Evolutionary conservation across 1,140 invertebrate genomes (phyloP), one percentile per base, ranked within the genome.

Genomic region (Cydia amplana): DNA sequence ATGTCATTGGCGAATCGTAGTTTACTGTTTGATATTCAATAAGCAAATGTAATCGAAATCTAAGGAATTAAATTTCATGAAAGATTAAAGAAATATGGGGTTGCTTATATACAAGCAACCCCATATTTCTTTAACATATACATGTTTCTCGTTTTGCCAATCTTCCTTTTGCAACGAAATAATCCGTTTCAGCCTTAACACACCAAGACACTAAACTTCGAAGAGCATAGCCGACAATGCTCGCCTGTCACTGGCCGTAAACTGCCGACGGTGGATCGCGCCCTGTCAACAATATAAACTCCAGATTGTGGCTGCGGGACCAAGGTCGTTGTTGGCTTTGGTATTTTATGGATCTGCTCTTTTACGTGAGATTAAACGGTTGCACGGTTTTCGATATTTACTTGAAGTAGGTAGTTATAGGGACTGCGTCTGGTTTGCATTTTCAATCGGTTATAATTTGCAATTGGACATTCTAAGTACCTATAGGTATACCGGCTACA

Each of bases 271-370:
- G 51, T 75, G 72, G 72, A 77, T 72, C 78, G 78, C 78, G 74
- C 82, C 43, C 81, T 82, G 83, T 83, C 80, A 84, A 84, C 84
- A 83, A 80, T 83, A 84, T 83, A 81, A 83, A 83, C 77, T 79
- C 74, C 75, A 79, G 81, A 78, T 78, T 76, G 77, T 73, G 72
- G 51, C 70, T 65, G 12, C 78, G 74, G 77, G 70, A 75, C 67
- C 74, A 77, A 76, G 60, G 64, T 46, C 67, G 64, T 65, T 51
- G 49, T 51, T 51, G 16, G 64, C 25, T 65, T 65, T 16, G 36
- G 64, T 65, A 65, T 65, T 65, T 65, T 65, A 65, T 32, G 64
- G 64, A 28, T 64, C 20, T 64, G 28, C 23, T 16, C 64, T 36
- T 64, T 65, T 65, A 25, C 0, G 64, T 28, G 64, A 28, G 64